Base-by-base conservation (phyloP, 2,113 vertebrate species). In the Ictalurus punctatus region DNA sequence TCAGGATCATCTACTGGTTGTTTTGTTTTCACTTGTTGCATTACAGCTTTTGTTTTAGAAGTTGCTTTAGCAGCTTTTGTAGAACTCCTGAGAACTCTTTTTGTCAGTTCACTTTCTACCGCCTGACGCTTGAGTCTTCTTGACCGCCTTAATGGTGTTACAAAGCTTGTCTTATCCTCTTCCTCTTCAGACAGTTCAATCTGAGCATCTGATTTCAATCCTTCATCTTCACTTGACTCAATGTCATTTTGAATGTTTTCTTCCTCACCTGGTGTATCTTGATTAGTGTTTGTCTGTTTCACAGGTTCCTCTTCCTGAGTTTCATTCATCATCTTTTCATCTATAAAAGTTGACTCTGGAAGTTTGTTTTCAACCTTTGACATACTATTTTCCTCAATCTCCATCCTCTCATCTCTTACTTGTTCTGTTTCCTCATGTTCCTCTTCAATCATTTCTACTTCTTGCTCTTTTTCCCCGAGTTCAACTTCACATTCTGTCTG, bases 41-140 rank as follows among this genome's bases (percentile, higher is more conserved):
- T 85, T 23, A 71, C 21, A 16, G 59, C 16, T 80, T 80, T 89
- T 44, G 7, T 56, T 19, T 74, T 71, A 34, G 12, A 67, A 48
- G 30, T 10, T 17, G 37, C 27, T 54, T 54, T 90, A 63, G 8
- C 56, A 52, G 67, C 52, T 87, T 87, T 87, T 65, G 80, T 56
- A 13, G 67, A 67, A 84, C 67, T 87, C 19, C 52, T 88, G 30
- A 83, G 63, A 73, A 88, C 79, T 59, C 78, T 69, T 82, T 54
- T 48, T 37, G 63, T 73, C 34, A 82, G 1, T 82, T 69, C 78
- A 56, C 23, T 56, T 37, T 87, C 81, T 48, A 19, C 44, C 40
- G 25, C 25, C 17, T 87, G 58, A 87, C 84, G 71, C 25, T 44
- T 48, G 16, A 63, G 54, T 73, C 69, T 78, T 48, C 44, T 76